Base-by-base conservation (phyloP, 2,888 invertebrate genomes). In the Coremacera marginata region DNA sequence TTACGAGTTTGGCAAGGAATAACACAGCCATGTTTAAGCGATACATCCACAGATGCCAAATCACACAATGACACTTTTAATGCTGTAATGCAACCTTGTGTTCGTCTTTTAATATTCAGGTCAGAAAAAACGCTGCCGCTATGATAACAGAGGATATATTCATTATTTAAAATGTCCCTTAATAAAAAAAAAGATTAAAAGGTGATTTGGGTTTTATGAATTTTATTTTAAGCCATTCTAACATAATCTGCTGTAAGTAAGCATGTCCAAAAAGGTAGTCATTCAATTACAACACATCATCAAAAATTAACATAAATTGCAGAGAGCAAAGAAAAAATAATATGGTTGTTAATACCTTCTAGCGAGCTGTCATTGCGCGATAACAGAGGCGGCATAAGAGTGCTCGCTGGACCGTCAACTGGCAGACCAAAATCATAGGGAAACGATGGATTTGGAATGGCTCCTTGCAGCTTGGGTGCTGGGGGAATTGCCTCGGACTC, bases 401-500 rank as follows among this genome's bases (percentile, higher is more conserved):
- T 88, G 72, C 86, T 87, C 0, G 82, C 84, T 0, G 83, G 80
- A 7, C 83, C 84, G 68, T 81, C 83, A 4, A 78, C 72, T 27
- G 78, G 82, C 72, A 83, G 81, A 75, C 85, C 80, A 68, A 86
- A 86, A 75, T 86, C 85, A 67, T 83, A 85, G 37, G 86, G 83
- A 31, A 85, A 82, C 0, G 83, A 84, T 19, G 84, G 84, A 79
- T 88, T 88, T 55, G 86, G 84, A 75, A 87, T 82, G 8, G 88
- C 89, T 37, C 89, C 86, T 81, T 86, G 89, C 1, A 89, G 86
- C 84, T 90, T 91, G 79, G 89, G 91, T 70, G 90, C 91, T 80
- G 92, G 92, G 1, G 92, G 91, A 78, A 92, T 90, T 3, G 91
- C 91, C 63, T 91, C 91, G 0, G 91, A 91, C 84, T 92, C 92